Evolutionary conservation across 1,140 invertebrate genomes (phyloP).

Genomic region (Dendroctonus valens): DNA sequence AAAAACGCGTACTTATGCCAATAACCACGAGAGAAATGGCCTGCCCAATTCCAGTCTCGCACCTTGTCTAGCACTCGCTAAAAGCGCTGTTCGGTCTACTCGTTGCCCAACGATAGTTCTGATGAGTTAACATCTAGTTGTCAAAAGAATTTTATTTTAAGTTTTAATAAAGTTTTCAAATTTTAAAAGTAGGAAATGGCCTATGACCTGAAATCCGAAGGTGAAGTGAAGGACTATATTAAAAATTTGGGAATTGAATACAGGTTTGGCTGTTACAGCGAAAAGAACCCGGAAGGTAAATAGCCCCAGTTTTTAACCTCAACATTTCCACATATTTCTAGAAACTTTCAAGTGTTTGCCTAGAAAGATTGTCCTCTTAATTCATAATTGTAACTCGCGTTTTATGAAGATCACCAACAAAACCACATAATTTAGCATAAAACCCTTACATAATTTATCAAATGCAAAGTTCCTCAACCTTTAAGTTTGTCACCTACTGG

Average conservation of each 20-base stretch:
- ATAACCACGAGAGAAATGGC: too few relatives aligned
- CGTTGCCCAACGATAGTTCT: too few relatives aligned
- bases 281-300: conserved; percentile 77
- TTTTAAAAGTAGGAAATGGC: conserved; percentile 52
- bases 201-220: conserved; percentile 76
- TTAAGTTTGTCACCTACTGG: conserved; percentile 86
- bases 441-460: background rate
- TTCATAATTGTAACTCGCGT: too few relatives aligned
- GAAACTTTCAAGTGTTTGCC: too few relatives aligned
- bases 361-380: too few relatives aligned
- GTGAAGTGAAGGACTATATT: conserved; percentile 83
- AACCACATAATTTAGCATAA: background rate
- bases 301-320: too few relatives aligned
- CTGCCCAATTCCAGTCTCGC: too few relatives aligned
- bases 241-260: conserved; percentile 91
- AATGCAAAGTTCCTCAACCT: conserved; percentile 1
- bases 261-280: conserved; percentile 82
- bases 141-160: conserved; percentile 8
- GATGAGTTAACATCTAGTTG: background rate
- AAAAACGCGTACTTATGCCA: too few relatives aligned
- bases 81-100: too few relatives aligned
- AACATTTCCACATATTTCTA: too few relatives aligned
- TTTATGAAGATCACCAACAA: too few relatives aligned
- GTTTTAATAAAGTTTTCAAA: conserved; percentile 4
- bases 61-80: too few relatives aligned